Percentiles rank a stretch among this genome's conserved stretches.
Conservation (phyloP, 2,888 invertebrate species). For the Sarcophaga carnaria region DNA sequence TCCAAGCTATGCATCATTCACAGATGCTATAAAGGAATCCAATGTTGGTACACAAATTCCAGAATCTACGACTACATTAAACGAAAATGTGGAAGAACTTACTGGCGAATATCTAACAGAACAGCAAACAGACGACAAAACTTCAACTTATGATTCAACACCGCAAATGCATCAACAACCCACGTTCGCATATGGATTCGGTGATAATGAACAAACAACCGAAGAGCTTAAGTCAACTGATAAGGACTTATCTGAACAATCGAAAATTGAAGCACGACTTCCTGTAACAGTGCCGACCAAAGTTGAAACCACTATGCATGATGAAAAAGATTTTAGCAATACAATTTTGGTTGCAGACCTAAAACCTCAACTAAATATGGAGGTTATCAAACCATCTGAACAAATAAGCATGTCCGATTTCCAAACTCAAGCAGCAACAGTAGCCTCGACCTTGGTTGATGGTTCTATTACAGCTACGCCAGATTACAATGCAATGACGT, state of each 20-base stretch:
- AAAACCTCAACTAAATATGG: constrained; percentile 75
- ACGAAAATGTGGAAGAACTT: not conserved
- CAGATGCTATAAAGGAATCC: constrained; percentile 75
- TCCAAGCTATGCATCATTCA: constrained; percentile 76
- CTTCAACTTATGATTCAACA: constrained; percentile 5
- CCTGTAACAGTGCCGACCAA: constrained; percentile 66
- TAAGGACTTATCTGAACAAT: constrained; percentile 36
- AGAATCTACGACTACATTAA: constrained; percentile 38
- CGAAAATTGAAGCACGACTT: constrained; percentile 35
- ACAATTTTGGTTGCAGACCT: constrained; percentile 75
- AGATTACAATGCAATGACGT: constrained; percentile 74
- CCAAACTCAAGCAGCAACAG: constrained; percentile 80
- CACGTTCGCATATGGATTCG: constrained; percentile 20
- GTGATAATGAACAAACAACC: constrained; percentile 11
- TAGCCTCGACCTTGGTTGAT: constrained; percentile 80
- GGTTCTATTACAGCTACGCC: constrained; percentile 73
- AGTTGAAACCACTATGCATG: constrained; percentile 70
- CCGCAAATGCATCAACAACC: not conserved
- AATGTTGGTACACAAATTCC: constrained; percentile 70
- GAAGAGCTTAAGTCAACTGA: constrained; percentile 12
- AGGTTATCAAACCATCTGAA: constrained; percentile 74
- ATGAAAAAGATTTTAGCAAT: constrained; percentile 68
- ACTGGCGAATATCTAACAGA: not conserved
- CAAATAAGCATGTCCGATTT: constrained; percentile 80
- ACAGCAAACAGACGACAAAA: constrained; percentile 21